Percentiles rank a stretch among this genome's conserved stretches.
phyloP scores from a whole-genome alignment of 2,113 vertebrate species.

The Solea solea region DNA sequence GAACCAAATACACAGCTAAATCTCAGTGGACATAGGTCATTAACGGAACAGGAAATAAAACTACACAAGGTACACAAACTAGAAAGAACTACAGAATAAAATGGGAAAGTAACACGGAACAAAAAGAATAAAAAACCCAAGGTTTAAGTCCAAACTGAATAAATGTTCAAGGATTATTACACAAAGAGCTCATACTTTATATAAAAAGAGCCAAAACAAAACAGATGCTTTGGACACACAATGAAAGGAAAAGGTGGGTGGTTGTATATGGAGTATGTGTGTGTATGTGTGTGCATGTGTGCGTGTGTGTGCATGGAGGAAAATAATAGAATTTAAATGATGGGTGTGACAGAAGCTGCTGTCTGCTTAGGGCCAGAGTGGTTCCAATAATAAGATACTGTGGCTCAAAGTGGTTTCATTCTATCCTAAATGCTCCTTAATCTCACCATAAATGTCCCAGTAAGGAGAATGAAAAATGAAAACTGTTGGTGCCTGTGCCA shows the following conservation, averaged over 20 bases:
- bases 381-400: slow-evolving; percentile 60
- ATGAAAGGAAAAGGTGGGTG: slow-evolving; percentile 14
- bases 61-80: no score
- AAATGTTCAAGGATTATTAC: no score
- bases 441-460: slow-evolving; percentile 61
- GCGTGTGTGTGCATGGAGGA: slow-evolving; percentile 26
- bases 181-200: no score
- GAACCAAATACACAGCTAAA: no score
- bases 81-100: not conserved
- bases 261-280: slow-evolving; percentile 18
- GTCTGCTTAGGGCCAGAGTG: slow-evolving; percentile 65
- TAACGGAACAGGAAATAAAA: no score
- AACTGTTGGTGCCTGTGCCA: slow-evolving; percentile 30
- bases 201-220: no score
- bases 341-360: slow-evolving; percentile 67
- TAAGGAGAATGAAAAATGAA: slow-evolving; percentile 57
- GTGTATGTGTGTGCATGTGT: slow-evolving; percentile 12
- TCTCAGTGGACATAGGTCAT: no score
- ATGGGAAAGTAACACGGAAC: not conserved
- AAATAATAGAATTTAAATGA: slow-evolving; percentile 69
- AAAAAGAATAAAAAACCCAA: no score
- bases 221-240: not conserved
- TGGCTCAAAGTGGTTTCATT: slow-evolving; percentile 62
- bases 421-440: slow-evolving; percentile 68
- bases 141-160: no score